phyloP scores from a whole-genome alignment of 2,888 invertebrate species.

The Eupithecia pulchellata region DNA sequence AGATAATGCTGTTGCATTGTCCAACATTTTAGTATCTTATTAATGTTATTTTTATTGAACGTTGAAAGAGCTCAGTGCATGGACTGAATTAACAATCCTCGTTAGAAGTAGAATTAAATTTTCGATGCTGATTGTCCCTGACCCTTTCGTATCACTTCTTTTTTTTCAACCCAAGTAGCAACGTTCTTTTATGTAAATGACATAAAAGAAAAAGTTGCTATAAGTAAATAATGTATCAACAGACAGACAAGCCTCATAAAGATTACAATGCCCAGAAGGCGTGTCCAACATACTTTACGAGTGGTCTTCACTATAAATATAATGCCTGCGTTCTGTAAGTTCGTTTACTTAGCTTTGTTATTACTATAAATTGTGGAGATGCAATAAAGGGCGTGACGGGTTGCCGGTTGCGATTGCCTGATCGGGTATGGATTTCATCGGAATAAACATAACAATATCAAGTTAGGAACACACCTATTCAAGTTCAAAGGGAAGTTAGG shows the following conservation, averaged over 20 bases:
- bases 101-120: no score
- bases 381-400: not conserved
- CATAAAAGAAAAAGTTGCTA: not conserved
- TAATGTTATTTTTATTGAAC: no score
- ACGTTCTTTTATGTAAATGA: not conserved
- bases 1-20: no score
- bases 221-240: slow-evolving; percentile 14
- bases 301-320: slow-evolving; percentile 42
- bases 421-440: not conserved
- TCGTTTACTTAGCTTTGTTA: slow-evolving; percentile 45
- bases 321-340: slow-evolving; percentile 41
- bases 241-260: slow-evolving; percentile 28
- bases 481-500: not conserved
- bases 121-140: no score
- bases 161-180: not conserved
- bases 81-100: no score
- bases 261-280: slow-evolving; percentile 41
- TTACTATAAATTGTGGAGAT: slow-evolving; percentile 41
- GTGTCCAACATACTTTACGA: slow-evolving; percentile 42
- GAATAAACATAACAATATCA: not conserved
- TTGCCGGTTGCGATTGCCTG: not conserved
- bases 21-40: no score
- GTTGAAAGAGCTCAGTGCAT: no score
- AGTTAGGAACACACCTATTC: not conserved
- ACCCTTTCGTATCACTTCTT: no score